These are phyloP conservation scores for Neotragus pygmaeus DNA, from an alignment of 2,113 vertebrate species.

Conservation along the genomic window DNA sequence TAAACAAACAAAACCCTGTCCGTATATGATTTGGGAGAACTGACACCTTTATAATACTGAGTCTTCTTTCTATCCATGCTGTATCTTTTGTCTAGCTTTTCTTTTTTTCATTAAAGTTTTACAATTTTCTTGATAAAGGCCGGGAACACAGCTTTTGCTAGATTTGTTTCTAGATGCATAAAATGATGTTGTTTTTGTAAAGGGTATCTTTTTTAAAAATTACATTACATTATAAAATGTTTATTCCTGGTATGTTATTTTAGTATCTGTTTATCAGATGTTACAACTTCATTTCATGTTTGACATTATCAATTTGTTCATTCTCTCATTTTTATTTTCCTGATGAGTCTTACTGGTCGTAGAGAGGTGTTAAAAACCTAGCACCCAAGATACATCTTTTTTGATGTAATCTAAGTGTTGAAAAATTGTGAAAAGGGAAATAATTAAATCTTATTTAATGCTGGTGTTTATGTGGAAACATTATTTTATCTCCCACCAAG, in stretches of 20 bases:
- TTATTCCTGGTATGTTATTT: not conserved
- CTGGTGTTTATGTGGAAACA: not conserved
- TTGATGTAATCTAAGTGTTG: not conserved
- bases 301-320: not conserved
- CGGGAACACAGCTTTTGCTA: not conserved
- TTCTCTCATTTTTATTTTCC: not conserved
- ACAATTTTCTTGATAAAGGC: slow-evolving; percentile 19
- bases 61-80: not conserved
- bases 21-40: not conserved
- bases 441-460: slow-evolving; percentile 16
- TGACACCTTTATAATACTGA: not conserved
- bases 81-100: not conserved
- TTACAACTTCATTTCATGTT: slow-evolving; percentile 15
- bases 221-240: slow-evolving; percentile 17
- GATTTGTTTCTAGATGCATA: not conserved
- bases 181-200: slow-evolving; percentile 14
- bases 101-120: slow-evolving; percentile 11
- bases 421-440: not conserved
- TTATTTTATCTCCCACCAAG: not conserved
- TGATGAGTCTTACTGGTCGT: not conserved
- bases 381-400: not conserved
- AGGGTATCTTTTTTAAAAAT: not conserved
- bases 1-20: not conserved
- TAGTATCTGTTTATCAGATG: not conserved
- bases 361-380: not conserved